A percentile compares a stretch with the other conserved stretches of the same genome.
phyloP scores from a whole-genome alignment of 2,797 vertebrate genomes.

The Monodelphis domestica region DNA sequence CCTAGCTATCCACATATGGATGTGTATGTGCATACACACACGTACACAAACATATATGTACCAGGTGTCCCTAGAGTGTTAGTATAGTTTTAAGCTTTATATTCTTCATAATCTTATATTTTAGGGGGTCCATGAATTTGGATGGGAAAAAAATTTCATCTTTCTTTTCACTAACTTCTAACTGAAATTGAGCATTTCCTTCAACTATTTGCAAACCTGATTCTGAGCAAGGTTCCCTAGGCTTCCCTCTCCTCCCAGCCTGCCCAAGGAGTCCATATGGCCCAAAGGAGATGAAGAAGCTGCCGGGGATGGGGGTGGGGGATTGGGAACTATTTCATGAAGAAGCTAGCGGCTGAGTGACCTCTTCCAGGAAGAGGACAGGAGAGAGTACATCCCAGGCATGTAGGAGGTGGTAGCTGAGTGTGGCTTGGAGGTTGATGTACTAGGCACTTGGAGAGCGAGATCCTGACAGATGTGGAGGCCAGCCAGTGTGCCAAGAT shows the following conservation, averaged over 20 bases:
- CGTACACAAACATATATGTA: neutral
- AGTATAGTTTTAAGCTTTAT: neutral
- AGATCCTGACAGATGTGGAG: neutral
- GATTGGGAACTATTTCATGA: neutral
- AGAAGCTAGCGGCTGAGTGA: neutral
- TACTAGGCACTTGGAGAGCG: neutral
- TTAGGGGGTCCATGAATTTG: neutral
- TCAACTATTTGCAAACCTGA: neutral
- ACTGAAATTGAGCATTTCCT: neutral
- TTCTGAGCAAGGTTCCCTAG: neutral
- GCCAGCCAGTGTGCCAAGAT: neutral
- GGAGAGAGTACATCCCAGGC: neutral
- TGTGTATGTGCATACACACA: neutral
- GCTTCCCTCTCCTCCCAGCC: neutral
- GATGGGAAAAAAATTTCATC: neutral
- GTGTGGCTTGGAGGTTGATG: neutral
- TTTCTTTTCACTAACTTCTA: conserved; percentile 8
- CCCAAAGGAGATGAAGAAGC: neutral
- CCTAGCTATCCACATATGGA: no score
- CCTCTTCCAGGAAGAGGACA: neutral
- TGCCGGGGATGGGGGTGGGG: no score
- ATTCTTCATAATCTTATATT: neutral
- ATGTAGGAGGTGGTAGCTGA: neutral
- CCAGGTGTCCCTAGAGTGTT: neutral
- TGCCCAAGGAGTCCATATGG: neutral